A percentile compares a stretch with the other conserved stretches of the same genome.
These are phyloP conservation scores for Dioctria linearis DNA, from an alignment of 2,888 invertebrate genomes.

Conservation along the genomic window DNA sequence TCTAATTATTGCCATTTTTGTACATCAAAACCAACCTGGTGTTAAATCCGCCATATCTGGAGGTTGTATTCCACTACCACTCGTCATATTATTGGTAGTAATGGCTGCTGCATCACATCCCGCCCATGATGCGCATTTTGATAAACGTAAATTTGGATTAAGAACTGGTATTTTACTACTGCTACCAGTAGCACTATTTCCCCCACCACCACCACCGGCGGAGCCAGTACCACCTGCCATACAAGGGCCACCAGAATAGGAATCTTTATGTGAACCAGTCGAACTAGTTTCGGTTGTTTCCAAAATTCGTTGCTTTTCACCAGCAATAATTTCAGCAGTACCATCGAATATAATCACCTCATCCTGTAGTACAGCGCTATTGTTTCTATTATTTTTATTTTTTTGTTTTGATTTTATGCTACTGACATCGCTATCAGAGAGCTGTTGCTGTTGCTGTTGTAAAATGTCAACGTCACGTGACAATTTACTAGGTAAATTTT, in stretches of 20 bases:
- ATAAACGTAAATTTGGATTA: constrained; percentile 74
- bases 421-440: background rate
- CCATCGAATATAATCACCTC: background rate
- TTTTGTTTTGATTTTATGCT: constrained; percentile 7
- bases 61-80: constrained; percentile 60
- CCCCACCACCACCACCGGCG: background rate
- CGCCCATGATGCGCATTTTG: constrained; percentile 83
- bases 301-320: background rate
- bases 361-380: constrained; percentile 36
- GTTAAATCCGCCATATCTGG: constrained; percentile 73
- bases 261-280: constrained; percentile 57
- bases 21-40: constrained; percentile 71
- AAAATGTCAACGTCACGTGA: background rate
- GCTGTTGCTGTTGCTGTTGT: background rate
- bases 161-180: constrained; percentile 78
- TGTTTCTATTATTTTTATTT: background rate
- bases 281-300: constrained; percentile 43
- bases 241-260: constrained; percentile 53
- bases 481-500: background rate
- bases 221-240: constrained; percentile 50
- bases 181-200: constrained; percentile 25
- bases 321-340: background rate
- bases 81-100: constrained; percentile 12
- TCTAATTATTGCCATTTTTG: background rate
- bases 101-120: constrained; percentile 71